A percentile compares a stretch with the other conserved stretches of the same genome.
These are phyloP conservation scores for Urocitellus parryii DNA, from an alignment of 2,113 vertebrate genomes.

Conservation along the genomic window DNA sequence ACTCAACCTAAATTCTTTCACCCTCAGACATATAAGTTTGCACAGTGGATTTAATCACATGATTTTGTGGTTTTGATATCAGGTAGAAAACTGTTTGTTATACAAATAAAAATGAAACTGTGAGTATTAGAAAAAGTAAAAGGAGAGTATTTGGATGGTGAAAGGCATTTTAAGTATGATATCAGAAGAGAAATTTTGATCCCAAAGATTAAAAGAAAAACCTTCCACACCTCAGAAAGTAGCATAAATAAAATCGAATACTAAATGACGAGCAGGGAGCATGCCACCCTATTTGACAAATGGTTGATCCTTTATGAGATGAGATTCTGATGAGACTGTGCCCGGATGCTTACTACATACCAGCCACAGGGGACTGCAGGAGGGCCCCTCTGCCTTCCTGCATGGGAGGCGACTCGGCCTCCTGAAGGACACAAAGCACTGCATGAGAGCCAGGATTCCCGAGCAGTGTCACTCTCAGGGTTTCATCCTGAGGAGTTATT, in stretches of 20 bases:
- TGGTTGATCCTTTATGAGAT: not conserved
- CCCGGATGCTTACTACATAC: not conserved
- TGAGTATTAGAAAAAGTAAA: not conserved
- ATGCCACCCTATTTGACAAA: not conserved
- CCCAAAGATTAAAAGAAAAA: not conserved
- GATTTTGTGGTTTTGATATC: not conserved
- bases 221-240: not conserved
- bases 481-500: rapidly evolving
- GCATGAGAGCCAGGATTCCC: not conserved
- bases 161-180: not conserved
- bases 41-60: not conserved
- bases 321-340: not conserved
- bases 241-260: not conserved
- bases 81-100: not conserved
- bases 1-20: not conserved
- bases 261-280: not conserved
- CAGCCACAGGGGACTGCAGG: not conserved
- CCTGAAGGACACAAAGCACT: not conserved
- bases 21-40: not conserved
- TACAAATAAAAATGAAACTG: not conserved
- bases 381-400: rapidly evolving
- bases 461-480: not conserved
- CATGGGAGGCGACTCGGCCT: rapidly evolving
- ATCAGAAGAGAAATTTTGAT: not conserved
- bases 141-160: not conserved